phyloP scores from a whole-genome alignment of 2,888 invertebrate genomes.

The Stenolophus ochropezus region DNA sequence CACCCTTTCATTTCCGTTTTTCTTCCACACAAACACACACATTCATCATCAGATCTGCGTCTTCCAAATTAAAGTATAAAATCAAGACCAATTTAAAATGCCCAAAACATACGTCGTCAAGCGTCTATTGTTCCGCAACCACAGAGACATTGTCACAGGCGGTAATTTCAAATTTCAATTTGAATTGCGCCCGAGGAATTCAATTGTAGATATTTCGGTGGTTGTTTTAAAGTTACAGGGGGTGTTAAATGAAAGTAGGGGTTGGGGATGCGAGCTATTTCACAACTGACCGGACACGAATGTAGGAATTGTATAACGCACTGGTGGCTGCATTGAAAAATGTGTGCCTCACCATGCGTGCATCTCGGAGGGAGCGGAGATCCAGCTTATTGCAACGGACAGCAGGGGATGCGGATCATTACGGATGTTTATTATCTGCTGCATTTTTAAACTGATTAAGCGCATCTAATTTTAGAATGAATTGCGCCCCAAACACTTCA shows the following conservation, averaged over 20 bases:
- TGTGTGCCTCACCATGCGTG: slow-evolving; percentile 59
- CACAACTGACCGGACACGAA: slow-evolving; percentile 81
- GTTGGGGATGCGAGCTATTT: slow-evolving; percentile 76
- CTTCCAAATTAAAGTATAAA: slow-evolving; percentile 35
- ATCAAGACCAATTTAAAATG: slow-evolving; percentile 27
- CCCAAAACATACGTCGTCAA: slow-evolving; percentile 1
- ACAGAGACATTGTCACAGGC: slow-evolving; percentile 26
- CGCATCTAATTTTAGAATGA: background rate
- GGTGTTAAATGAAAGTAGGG: slow-evolving; percentile 55
- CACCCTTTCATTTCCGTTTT: slow-evolving; percentile 41
- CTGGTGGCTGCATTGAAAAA: slow-evolving; percentile 78
- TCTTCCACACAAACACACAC: slow-evolving; percentile 40
- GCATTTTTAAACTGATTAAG: slow-evolving; percentile 35
- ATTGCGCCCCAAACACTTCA: no score
- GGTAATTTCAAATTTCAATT: slow-evolving; percentile 38
- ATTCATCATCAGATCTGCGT: slow-evolving; percentile 16
- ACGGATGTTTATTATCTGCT: slow-evolving; percentile 30
- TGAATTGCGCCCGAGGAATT: slow-evolving; percentile 17
- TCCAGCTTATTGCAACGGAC: slow-evolving; percentile 23
- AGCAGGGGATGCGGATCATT: slow-evolving; percentile 29
- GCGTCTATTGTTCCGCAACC: background rate
- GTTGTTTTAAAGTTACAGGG: slow-evolving; percentile 69
- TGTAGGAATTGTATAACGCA: slow-evolving; percentile 73
- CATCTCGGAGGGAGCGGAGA: slow-evolving; percentile 8
- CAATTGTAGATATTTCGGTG: slow-evolving; percentile 65